These are phyloP conservation scores for Liparis tanakae DNA, from an alignment of 2,797 vertebrate genomes.

Conservation along the genomic window DNA sequence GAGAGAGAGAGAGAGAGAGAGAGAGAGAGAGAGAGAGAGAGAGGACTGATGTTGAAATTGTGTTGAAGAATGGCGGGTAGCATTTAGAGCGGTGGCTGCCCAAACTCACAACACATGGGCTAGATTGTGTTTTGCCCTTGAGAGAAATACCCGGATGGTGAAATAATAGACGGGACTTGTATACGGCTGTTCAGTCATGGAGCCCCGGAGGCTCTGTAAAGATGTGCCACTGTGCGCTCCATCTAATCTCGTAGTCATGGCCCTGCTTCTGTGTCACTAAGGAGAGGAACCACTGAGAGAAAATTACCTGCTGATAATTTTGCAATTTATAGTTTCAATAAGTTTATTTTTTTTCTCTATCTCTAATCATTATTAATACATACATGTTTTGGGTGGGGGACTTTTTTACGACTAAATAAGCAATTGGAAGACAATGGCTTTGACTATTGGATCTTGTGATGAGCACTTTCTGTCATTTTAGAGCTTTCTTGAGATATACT, in stretches of 20 bases:
- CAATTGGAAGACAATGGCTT: neutral
- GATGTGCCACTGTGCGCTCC: neutral
- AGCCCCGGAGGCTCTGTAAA: neutral
- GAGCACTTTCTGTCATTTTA: neutral
- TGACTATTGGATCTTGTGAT: neutral
- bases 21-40: neutral
- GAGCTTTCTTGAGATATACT: neutral
- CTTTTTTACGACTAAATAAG: neutral
- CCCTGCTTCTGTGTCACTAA: slow-evolving; percentile 1
- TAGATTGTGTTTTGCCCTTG: slow-evolving; percentile 48
- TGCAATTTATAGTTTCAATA: neutral
- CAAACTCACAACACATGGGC: slow-evolving; percentile 20
- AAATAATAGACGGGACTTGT: slow-evolving; percentile 29
- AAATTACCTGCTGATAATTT: neutral
- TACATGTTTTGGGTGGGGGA: neutral
- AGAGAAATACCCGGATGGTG: slow-evolving; percentile 32
- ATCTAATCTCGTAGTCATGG: neutral
- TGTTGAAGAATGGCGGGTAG: slow-evolving; percentile 27
- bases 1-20: neutral
- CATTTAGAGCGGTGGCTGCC: slow-evolving; percentile 26
- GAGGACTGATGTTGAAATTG: slow-evolving; percentile 39
- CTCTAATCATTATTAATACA: neutral
- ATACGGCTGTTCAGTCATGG: neutral
- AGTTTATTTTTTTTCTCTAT: neutral
- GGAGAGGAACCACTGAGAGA: neutral